Percentiles rank a stretch among this genome's conserved stretches.
phyloP scores from a whole-genome alignment of 2,797 vertebrate species.

The Sebastes diaconus region DNA sequence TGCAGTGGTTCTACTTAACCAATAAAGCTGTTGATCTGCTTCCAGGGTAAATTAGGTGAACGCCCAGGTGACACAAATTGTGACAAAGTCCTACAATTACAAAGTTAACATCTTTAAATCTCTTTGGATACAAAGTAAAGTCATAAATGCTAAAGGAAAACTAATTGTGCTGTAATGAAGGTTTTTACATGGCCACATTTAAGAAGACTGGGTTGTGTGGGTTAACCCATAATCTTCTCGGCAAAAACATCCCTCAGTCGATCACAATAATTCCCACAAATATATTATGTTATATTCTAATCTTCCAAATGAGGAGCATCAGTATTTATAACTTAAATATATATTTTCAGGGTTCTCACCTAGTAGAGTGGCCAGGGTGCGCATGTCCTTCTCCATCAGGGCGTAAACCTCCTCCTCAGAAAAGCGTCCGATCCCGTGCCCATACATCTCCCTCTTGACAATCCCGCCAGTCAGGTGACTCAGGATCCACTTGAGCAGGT shows the following conservation, averaged over 20 bases:
- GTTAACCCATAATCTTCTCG: not conserved
- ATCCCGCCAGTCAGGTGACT: conserved; percentile 96
- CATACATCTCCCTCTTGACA: conserved; percentile 96
- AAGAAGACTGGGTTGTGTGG: not conserved
- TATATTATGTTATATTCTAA: not conserved
- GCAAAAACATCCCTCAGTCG: not conserved
- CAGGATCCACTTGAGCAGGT: conserved; percentile 95
- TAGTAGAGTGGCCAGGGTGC: conserved; percentile 90
- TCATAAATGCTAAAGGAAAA: not conserved
- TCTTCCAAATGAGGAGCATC: not conserved
- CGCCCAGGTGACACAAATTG: not conserved
- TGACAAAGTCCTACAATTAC: not conserved
- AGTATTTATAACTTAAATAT: not conserved
- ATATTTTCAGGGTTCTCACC: conserved; percentile 40
- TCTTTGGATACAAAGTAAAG: not conserved
- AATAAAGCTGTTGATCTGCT: not conserved
- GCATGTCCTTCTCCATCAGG: conserved; percentile 99
- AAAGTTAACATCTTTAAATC: not conserved
- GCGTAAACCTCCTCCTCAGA: conserved; percentile 93
- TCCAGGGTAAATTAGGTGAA: not conserved
- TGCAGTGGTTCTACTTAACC: not conserved
- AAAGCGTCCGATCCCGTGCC: conserved; percentile 97
- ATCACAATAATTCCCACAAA: not conserved
- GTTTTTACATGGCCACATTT: not conserved
- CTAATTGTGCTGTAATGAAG: not conserved